Percentiles rank a stretch among this genome's conserved stretches.
These are phyloP conservation scores for Hormaphis cornu DNA, from an alignment of 1,140 invertebrate species.

Conservation along the genomic window DNA sequence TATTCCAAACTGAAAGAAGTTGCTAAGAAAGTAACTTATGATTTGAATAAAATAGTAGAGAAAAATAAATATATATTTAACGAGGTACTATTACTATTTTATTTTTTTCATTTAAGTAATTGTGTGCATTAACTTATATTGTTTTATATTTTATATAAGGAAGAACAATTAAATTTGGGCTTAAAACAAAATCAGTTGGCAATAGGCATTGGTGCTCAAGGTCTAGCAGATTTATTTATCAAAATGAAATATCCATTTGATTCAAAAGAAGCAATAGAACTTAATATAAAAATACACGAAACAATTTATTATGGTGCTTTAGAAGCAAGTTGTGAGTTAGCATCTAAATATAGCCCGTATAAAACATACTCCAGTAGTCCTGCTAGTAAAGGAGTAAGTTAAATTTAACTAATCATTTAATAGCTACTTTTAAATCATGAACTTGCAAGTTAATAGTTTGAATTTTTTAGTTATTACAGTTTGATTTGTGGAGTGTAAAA, in stretches of 20 bases:
- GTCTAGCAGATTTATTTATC: conserved; percentile 92
- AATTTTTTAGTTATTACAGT: conserved; percentile 66
- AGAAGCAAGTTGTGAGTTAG: conserved; percentile 92
- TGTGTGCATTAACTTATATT: neutral
- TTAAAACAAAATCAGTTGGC: conserved; percentile 91
- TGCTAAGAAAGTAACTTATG: conserved; percentile 78
- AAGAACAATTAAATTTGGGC: conserved; percentile 47
- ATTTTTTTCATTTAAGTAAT: conserved; percentile 5
- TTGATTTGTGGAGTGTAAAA: conserved; percentile 93
- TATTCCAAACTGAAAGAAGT: conserved; percentile 82
- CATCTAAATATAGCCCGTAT: conserved; percentile 76
- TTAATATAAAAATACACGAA: conserved; percentile 97
- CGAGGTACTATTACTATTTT: conserved; percentile 56
- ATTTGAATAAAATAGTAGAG: conserved; percentile 97
- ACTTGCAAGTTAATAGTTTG: neutral
- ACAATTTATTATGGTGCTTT: conserved; percentile 94
- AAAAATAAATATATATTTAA: conserved; percentile 90
- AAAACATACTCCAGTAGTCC: conserved; percentile 85
- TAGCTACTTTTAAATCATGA: neutral
- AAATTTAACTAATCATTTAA: neutral
- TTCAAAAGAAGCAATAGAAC: conserved; percentile 66
- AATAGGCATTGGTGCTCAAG: conserved; percentile 94
- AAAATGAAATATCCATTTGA: conserved; percentile 90
- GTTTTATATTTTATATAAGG: neutral
- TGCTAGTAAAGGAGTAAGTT: conserved; percentile 68